phyloP scores from a whole-genome alignment of 1,140 invertebrate genomes.

The Zophobas atratus region DNA sequence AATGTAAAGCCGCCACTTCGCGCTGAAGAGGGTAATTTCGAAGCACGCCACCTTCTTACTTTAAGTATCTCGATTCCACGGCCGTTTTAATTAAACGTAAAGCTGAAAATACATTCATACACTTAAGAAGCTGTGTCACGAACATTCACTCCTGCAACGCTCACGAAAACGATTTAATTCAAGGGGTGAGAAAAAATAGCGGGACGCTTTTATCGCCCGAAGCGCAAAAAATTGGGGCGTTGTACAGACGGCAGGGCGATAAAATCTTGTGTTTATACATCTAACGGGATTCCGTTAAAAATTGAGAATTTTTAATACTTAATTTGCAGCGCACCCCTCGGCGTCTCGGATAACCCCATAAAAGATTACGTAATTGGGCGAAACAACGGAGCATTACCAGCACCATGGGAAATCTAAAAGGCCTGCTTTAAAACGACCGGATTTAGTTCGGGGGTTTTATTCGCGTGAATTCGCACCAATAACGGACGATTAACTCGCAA shows the following conservation, averaged over 20 bases:
- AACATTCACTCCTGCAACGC: constrained; percentile 27
- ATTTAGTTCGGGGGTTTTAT: constrained; percentile 1
- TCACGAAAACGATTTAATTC: constrained; percentile 30
- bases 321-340: not conserved
- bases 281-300: constrained; percentile 3
- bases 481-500: not conserved
- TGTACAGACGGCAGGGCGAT: not conserved
- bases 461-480: not conserved
- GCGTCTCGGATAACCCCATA: constrained; percentile 6
- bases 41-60: constrained; percentile 48
- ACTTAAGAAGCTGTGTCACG: constrained; percentile 41
- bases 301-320: constrained; percentile 7
- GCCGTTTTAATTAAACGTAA: constrained; percentile 50
- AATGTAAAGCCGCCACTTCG: constrained; percentile 35
- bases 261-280: constrained; percentile 10
- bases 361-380: constrained; percentile 10
- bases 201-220: constrained; percentile 6
- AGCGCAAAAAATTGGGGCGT: constrained; percentile 15
- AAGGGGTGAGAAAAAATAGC: constrained; percentile 20
- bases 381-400: constrained; percentile 12
- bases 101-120: constrained; percentile 38
- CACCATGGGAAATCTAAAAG: constrained; percentile 5
- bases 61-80: constrained; percentile 47
- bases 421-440: not conserved
- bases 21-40: constrained; percentile 45